Conservation (phyloP, 1,140 invertebrate species). For the Tetramorium alpestre region DNA sequence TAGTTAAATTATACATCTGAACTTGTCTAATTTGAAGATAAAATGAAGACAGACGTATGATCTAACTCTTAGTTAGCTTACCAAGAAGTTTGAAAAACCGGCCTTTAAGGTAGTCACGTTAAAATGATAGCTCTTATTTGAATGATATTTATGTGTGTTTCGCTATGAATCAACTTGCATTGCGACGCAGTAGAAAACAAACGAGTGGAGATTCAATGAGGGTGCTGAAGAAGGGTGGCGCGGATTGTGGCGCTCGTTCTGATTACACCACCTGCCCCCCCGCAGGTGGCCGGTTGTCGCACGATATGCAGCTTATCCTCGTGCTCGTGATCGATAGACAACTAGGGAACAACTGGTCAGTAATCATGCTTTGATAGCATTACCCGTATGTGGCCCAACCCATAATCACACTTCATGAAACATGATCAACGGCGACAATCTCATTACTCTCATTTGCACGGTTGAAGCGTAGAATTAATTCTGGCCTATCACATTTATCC, state of each 20-base stretch:
- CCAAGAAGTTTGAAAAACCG: too few species aligned
- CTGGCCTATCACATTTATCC: not conserved
- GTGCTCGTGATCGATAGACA: slow-evolving; percentile 68
- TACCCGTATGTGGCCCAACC: slow-evolving; percentile 35
- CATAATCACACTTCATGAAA: slow-evolving; percentile 36
- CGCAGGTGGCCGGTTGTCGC: slow-evolving; percentile 80
- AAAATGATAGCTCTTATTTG: not conserved
- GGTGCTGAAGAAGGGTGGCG: slow-evolving; percentile 60
- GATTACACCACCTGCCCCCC: slow-evolving; percentile 83
- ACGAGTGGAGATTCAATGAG: slow-evolving; percentile 40
- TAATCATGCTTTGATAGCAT: slow-evolving; percentile 45
- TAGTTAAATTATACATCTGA: too few species aligned
- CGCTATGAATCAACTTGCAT: slow-evolving; percentile 55
- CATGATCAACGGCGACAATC: slow-evolving; percentile 25
- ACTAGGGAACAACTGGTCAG: slow-evolving; percentile 57
- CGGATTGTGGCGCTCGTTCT: slow-evolving; percentile 77
- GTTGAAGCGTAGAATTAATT: not conserved
- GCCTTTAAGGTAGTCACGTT: not conserved
- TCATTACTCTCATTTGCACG: not conserved
- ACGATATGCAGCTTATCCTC: slow-evolving; percentile 77
- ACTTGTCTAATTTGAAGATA: too few species aligned
- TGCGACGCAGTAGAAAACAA: slow-evolving; percentile 56
- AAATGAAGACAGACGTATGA: too few species aligned
- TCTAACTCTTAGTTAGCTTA: too few species aligned
- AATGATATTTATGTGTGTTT: not conserved